phyloP scores from a whole-genome alignment of 2,113 vertebrate species.

The Vicugna pacos region DNA sequence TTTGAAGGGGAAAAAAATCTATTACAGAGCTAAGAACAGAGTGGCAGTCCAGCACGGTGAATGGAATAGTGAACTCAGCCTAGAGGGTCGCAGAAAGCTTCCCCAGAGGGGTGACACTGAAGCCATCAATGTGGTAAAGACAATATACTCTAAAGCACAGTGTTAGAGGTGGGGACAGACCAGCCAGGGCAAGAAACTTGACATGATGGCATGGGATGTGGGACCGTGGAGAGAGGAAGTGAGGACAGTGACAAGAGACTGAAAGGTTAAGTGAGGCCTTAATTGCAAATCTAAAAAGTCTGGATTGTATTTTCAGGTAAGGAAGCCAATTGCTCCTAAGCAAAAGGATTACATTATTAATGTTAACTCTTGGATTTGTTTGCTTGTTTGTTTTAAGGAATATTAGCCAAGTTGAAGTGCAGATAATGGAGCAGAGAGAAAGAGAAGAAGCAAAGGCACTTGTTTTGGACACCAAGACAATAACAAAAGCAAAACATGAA shows the following conservation, averaged over 20 bases:
- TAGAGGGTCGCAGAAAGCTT: background rate
- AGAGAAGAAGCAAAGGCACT: background rate
- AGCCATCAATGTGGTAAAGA: rapidly evolving
- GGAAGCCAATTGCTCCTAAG: background rate
- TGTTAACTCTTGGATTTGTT: background rate
- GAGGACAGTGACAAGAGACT: background rate
- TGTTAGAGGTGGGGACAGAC: background rate
- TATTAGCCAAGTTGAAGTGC: background rate
- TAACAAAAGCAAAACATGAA: background rate
- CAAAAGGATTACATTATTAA: background rate
- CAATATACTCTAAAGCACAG: background rate
- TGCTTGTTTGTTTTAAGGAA: background rate
- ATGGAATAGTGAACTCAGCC: background rate
- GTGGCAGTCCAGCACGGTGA: background rate
- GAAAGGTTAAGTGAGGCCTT: background rate
- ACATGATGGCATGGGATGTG: rapidly evolving
- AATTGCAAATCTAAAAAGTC: background rate
- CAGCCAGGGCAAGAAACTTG: background rate
- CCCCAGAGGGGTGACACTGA: background rate
- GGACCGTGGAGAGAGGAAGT: background rate
- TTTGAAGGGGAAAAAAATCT: background rate
- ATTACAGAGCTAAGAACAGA: background rate
- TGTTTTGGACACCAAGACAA: background rate
- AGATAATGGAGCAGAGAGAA: background rate
- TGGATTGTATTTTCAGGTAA: background rate